Base-by-base conservation (phyloP, 2,888 invertebrate species). In the Liopterus haemorrhoidalis region DNA sequence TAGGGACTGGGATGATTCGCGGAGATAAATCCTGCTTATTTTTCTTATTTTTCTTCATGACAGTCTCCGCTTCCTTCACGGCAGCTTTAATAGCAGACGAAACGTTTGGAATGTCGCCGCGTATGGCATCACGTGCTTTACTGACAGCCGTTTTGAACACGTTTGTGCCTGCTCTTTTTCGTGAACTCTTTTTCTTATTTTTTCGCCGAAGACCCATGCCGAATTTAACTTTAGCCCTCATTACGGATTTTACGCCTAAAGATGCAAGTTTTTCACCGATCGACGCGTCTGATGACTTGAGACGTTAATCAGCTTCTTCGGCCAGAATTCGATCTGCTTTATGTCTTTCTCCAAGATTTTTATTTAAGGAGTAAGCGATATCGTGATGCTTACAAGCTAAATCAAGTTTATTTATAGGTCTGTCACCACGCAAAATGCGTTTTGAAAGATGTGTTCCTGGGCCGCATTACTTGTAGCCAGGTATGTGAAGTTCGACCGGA, bases 1-100 rank as follows among this genome's bases (percentile, higher is more conserved):
- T 63, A 3, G 64, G 62, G 11, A 64, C 12, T 15, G 59, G 55
- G 30, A 62, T 59, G 27, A 64, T 50, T 15, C 61, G 41, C 18
- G 59, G 59, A 39, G 43, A 25, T 1, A 41, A 37, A 24, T 33
- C 43, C 5, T 16, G n/a, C 14, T 9, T 16, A 31, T 38, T 38
- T n/a, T 21, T 30, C 14, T n/a, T 40, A 31, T 20, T 22, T 31
- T 40, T 18, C 12, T 40, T 37, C 31, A 48, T 36, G 19, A 42
- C 46, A 15, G 11, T 28, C 12, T 49, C 11, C 15, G 49, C 50
- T 19, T 20, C 14, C 12, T 24, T 22, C 20, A 21, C 19, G 4
- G 33, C 9, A 6, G 5, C 9, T 22, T 22, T 6, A 22, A 8
- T 22, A 5, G 8, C 6, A n/a, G n/a, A n/a, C n/a, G n/a, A n/a